Evolutionary conservation across 1,140 invertebrate genomes (phyloP), one percentile per base, ranked within the genome.

Genomic region (Oppia nitens): DNA sequence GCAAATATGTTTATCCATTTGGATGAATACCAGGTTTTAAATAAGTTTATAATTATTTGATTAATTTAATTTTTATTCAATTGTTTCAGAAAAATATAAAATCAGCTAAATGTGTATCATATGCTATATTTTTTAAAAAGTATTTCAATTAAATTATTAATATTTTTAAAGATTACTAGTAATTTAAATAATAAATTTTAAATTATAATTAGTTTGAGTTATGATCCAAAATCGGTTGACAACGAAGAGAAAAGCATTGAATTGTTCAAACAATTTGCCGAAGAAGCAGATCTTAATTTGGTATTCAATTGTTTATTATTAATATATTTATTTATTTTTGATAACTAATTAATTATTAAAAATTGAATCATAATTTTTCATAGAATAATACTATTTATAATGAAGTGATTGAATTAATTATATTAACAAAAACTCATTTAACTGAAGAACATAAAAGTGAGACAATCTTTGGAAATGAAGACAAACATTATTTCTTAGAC

Each of bases 401-500:
- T 51, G 69, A 76, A 65, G 75, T 78, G 2, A 69, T 72, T 55
- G 67, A 70, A 29, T 65, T 81, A 47, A 69, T 81, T 14, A 68
- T 74, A 63, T 70, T 76, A 53, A 71, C 73, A 3, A 70, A 74
- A 24, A 77, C 73, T 17, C 75, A 78, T 60, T 77, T 76, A 62
- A 79, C 79, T 4, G 78, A 80, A 45, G 79, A 77, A 51, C 77
- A 80, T 65, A 77, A 77, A 67, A 71, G 72, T 20, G 72, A 72
- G 24, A 76, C 74, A 53, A 68, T 67, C 24, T 78, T 68, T 64
- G 79, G 79, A n/a, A 66, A 65, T 52, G 77, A 78, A 52, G 79
- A 81, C 66, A 70, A 71, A 60, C 79, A 81, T 66, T 81, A 77
- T 66, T 75, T 81, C 48, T 66, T 80, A 52, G 79, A 81, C 66